Conservation (phyloP, 35 echinoderm and acorn worm species). For the Strongylocentrotus purpuratus region DNA sequence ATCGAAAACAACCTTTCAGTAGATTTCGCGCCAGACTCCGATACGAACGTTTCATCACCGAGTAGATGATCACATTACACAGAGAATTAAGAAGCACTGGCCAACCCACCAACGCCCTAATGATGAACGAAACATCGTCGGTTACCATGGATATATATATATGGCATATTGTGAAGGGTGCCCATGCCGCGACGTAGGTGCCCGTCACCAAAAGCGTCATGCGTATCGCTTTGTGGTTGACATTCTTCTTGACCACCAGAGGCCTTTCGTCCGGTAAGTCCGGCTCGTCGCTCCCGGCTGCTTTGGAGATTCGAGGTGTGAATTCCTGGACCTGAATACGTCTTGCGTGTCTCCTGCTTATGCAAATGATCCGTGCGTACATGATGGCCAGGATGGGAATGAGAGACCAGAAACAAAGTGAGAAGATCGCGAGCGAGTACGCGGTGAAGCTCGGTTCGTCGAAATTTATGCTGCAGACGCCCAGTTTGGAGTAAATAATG, state of each 20-base stretch:
- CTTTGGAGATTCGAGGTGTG: too few relatives aligned
- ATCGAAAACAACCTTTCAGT: too few relatives aligned
- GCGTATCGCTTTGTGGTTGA: too few relatives aligned
- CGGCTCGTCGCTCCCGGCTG: too few relatives aligned
- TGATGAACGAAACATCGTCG: neutral
- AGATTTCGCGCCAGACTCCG: too few relatives aligned
- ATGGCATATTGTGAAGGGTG: constrained; percentile 29
- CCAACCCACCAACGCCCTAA: constrained; percentile 14
- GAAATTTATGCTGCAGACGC: constrained; percentile 8
- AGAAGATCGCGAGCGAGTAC: neutral
- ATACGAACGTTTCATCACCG: too few relatives aligned
- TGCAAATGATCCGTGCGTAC: neutral
- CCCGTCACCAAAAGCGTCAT: too few relatives aligned
- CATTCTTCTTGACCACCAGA: too few relatives aligned
- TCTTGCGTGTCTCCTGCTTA: neutral
- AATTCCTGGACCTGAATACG: constrained; percentile 27
- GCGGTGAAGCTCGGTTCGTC: neutral
- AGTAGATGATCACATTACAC: neutral
- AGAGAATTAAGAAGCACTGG: constrained; percentile 15
- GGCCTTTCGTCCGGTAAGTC: too few relatives aligned
- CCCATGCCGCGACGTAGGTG: too few relatives aligned
- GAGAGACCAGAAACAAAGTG: constrained; percentile 3
- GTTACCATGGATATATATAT: constrained; percentile 6
- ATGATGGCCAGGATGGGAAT: neutral
- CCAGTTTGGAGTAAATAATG: neutral